Conservation (phyloP, 2,113 vertebrate genomes). For the Psittacus erithacus region DNA sequence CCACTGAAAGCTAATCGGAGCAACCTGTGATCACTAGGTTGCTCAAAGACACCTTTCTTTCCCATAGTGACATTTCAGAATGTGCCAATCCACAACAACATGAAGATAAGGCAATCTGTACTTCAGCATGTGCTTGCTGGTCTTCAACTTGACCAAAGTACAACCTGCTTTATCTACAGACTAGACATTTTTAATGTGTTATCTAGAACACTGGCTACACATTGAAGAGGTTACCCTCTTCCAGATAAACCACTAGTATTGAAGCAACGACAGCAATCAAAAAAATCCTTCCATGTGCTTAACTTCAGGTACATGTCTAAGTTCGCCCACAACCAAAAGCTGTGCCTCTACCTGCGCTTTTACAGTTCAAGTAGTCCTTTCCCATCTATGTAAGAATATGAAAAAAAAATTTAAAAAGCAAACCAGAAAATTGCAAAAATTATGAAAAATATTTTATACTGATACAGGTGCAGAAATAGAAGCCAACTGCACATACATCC, state of each 20-base stretch:
- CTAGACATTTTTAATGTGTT: neutral
- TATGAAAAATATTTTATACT: neutral
- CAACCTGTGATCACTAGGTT: neutral
- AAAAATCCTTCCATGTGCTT: neutral
- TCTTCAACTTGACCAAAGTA: slow-evolving; percentile 18
- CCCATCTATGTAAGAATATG: neutral
- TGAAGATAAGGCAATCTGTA: neutral
- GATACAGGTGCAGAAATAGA: neutral
- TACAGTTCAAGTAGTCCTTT: neutral
- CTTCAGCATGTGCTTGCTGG: neutral
- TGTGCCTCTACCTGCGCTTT: neutral
- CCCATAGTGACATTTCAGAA: neutral
- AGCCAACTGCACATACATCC: neutral
- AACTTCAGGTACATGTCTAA: neutral
- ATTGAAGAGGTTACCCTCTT: neutral
- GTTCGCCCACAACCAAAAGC: neutral
- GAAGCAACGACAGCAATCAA: neutral
- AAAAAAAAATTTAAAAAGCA: neutral
- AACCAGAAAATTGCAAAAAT: neutral
- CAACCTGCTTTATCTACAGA: neutral
- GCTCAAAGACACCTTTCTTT: neutral
- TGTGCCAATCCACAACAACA: neutral
- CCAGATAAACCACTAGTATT: neutral
- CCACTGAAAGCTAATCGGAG: neutral
- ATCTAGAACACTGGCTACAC: neutral